Evolutionary conservation across 2,888 invertebrate genomes (phyloP).

Genomic region (Liopterus haemorrhoidalis): DNA sequence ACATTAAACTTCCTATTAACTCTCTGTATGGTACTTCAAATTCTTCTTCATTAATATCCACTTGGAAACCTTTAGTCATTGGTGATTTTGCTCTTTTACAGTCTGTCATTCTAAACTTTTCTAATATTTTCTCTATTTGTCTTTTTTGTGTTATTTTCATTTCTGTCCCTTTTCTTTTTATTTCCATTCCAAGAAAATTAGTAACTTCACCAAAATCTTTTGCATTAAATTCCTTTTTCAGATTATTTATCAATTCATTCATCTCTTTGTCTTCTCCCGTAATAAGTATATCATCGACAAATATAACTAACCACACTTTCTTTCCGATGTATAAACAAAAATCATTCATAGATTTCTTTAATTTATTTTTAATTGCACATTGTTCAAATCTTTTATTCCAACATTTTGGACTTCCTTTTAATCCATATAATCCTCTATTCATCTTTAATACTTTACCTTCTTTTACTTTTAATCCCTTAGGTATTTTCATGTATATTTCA

Average conservation of each 20-base stretch:
- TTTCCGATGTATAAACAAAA: constrained; percentile 2
- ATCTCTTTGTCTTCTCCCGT: too few relatives aligned
- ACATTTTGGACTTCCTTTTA: constrained; percentile 2
- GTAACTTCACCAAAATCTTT: constrained; percentile 1
- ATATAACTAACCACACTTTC: too few relatives aligned
- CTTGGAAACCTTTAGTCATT: constrained; percentile 9
- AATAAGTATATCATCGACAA: too few relatives aligned
- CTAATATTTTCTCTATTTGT: constrained; percentile 14
- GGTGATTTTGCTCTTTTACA: constrained; percentile 16
- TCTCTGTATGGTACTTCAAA: constrained; percentile 26
- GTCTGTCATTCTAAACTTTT: constrained; percentile 18
- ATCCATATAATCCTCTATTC: constrained; percentile 27
- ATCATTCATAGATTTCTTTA: neutral
- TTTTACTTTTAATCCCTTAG: constrained; percentile 23
- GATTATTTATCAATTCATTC: too few relatives aligned
- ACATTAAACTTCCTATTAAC: constrained; percentile 27
- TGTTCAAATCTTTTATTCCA: constrained; percentile 1
- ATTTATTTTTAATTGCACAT: neutral
- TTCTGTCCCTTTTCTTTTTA: neutral
- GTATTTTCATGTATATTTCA: constrained; percentile 22
- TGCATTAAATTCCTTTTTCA: neutral
- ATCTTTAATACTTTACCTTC: constrained; percentile 22
- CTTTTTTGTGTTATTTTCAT: constrained; percentile 15
- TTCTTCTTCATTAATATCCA: neutral
- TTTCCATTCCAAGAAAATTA: constrained; percentile 3